Percentiles rank a stretch among this genome's conserved stretches.
phyloP scores from a whole-genome alignment of 2,888 invertebrate species.

The Drepana falcataria region DNA sequence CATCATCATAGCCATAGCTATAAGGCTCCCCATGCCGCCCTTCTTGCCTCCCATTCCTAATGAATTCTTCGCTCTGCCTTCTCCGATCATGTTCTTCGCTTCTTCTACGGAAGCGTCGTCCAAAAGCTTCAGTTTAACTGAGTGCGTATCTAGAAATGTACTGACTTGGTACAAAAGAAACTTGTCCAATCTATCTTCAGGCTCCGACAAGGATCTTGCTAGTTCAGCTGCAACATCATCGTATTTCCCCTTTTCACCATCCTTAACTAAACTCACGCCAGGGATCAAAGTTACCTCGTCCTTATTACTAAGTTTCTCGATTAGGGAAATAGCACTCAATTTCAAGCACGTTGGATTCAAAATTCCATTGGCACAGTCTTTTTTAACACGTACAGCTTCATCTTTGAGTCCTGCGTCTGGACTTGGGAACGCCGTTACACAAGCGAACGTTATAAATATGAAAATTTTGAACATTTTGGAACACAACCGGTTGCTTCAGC shows the following conservation, averaged over 20 bases:
- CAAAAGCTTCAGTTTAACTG: constrained; percentile 82
- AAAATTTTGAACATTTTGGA: constrained; percentile 41
- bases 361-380: constrained; percentile 46
- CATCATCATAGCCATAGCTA: constrained; percentile 81
- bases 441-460: constrained; percentile 22
- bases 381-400: constrained; percentile 32
- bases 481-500: constrained; percentile 33
- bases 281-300: constrained; percentile 43
- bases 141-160: constrained; percentile 83
- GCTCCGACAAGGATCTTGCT: constrained; percentile 84
- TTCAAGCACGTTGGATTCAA: constrained; percentile 47
- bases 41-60: constrained; percentile 49
- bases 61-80: constrained; percentile 56
- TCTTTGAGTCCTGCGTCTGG: constrained; percentile 29
- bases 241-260: constrained; percentile 80
- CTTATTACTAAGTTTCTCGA: constrained; percentile 44
- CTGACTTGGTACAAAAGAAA: constrained; percentile 83
- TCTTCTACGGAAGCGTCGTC: constrained; percentile 78
- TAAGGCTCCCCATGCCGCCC: constrained; percentile 66
- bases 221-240: constrained; percentile 76
- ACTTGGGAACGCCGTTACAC: constrained; percentile 38
- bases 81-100: constrained; percentile 65
- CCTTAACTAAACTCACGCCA: constrained; percentile 81
- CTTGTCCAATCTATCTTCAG: constrained; percentile 84
- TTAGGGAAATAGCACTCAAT: constrained; percentile 41